Evolutionary conservation across 2,797 vertebrate species (phyloP).

Genomic region (Iguana delicatissima): DNA sequence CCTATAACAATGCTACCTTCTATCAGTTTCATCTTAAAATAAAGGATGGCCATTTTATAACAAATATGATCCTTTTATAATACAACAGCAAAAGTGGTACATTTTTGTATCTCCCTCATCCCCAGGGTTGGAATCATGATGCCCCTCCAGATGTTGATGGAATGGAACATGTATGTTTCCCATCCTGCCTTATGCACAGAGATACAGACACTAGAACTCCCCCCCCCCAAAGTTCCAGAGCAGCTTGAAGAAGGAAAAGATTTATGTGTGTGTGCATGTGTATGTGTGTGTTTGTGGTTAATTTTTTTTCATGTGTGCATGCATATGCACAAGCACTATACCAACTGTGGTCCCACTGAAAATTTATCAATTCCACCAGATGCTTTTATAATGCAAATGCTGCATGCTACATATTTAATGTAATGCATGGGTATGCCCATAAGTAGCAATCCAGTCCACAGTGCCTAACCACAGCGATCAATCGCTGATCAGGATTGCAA

Average conservation of each 20-base stretch:
- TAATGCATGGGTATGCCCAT: neutral
- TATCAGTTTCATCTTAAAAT: slow-evolving; percentile 49
- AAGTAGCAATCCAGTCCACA: neutral
- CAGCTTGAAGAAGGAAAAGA: too few relatives aligned
- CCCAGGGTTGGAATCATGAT: too few relatives aligned
- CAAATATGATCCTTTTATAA: too few relatives aligned
- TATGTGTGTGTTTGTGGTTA: neutral
- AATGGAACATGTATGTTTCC: too few relatives aligned
- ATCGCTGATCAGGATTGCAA: neutral
- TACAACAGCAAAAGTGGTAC: neutral
- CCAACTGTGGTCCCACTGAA: neutral
- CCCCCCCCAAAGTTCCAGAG: neutral
- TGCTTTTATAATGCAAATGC: neutral
- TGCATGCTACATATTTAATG: neutral
- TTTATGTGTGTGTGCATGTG: too few relatives aligned
- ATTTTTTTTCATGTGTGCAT: too few relatives aligned
- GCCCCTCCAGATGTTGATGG: too few relatives aligned
- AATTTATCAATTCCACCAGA: neutral
- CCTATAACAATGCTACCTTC: slow-evolving; percentile 17
- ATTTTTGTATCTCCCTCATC: neutral
- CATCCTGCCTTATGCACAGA: neutral
- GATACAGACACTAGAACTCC: neutral
- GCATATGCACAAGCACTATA: neutral
- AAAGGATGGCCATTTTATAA: slow-evolving; percentile 38
- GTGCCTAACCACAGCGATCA: too few relatives aligned